Evolutionary conservation across 1,140 invertebrate genomes (phyloP), one percentile per base, ranked within the genome.

Genomic region (Brachionus sp.): DNA sequence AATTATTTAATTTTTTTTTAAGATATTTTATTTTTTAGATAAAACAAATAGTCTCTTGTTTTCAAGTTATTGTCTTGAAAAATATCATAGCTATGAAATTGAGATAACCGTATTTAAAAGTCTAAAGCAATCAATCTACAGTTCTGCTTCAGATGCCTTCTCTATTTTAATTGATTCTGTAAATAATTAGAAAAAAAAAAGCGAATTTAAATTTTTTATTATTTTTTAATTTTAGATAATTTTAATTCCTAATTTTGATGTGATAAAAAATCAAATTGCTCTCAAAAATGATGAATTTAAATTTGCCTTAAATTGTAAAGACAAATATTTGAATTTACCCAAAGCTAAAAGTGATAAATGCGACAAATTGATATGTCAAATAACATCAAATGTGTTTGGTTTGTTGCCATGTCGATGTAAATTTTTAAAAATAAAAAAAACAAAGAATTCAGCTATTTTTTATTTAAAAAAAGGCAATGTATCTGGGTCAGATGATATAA

Each of bases 401-500:
- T 10, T 80, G 23, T 25, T 62, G 7, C 77, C 77, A 10, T 80
- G 77, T 62, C n/a, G 62, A 80, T 80, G 77, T 80, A 64, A 62
- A 44, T 39, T 80, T 57, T 25, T 13, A 77, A 77, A 77, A 46
- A 44, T 13, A 0, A n/a, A 42, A 1, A 10, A 39, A 19, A 5
- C 6, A 46, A 44, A 10, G 5, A 44, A 1, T 7, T 13, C 2
- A 53, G 16, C 7, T 13, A 39, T 77, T 10, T 25, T 46, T 5
- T 12, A 29, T 50, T 82, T 23, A 95, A 46, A 1, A 12, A 46
- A 46, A 75, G 98, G 97, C 90, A 94, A 98, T 88, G 92, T 92
- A 0, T 97, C 95, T 37, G 97, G 97, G 35, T 97, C 96, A 5
- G 87, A 92, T 46, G 97, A 95, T 90, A 91, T 93, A 84, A 92